Evolutionary conservation across 2,113 vertebrate species (phyloP).

Genomic region (Rhinolophus sinicus): DNA sequence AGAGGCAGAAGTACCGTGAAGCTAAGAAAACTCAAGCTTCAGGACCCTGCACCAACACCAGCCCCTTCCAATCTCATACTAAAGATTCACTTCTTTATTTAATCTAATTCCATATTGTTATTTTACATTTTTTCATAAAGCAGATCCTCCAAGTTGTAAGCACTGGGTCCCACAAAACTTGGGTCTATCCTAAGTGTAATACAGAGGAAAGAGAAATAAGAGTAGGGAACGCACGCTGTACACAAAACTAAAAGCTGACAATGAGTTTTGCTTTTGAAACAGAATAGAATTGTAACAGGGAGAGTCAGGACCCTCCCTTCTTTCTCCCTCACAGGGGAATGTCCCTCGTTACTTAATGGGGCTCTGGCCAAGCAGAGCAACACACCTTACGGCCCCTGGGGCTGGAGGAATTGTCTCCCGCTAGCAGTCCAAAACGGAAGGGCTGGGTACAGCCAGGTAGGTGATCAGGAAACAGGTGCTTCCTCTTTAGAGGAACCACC

Average conservation of each 20-base stretch:
- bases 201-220: slow-evolving; percentile 6
- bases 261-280: slow-evolving; percentile 36
- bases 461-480: slow-evolving; percentile 73
- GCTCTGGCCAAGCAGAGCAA: neutral
- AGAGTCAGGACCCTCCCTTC: neutral
- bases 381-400: rapidly evolving
- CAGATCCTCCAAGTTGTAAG: neutral
- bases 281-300: neutral
- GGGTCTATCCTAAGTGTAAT: neutral
- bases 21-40: neutral
- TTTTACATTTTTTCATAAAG: neutral
- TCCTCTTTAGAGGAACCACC: slow-evolving; percentile 46
- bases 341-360: neutral
- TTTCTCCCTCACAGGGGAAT: neutral
- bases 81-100: neutral
- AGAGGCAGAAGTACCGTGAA: neutral
- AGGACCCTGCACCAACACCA: neutral
- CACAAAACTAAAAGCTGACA: slow-evolving; percentile 15
- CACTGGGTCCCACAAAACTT: neutral
- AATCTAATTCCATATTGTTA: neutral
- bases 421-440: neutral
- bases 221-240: neutral
- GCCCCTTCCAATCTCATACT: neutral
- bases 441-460: neutral
- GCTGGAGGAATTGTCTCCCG: neutral